phyloP scores from a whole-genome alignment of 2,888 invertebrate species.

The Caenorhabditis virilis region DNA sequence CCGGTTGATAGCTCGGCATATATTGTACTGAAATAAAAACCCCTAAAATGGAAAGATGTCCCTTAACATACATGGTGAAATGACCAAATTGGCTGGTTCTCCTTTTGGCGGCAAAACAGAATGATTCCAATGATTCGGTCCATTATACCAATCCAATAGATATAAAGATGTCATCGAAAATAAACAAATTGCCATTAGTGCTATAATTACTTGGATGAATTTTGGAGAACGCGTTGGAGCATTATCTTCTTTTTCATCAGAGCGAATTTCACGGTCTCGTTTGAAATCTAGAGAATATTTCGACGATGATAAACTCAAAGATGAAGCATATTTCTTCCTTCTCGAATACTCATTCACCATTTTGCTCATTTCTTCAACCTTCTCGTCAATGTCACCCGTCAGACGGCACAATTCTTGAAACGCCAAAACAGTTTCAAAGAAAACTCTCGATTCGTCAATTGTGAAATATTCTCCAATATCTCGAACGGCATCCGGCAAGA shows the following conservation, averaged over 20 bases:
- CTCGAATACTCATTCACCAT: slow-evolving; percentile 44
- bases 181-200: slow-evolving; percentile 92
- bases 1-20: slow-evolving; percentile 41
- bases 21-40: slow-evolving; percentile 12
- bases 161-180: slow-evolving; percentile 91
- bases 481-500: slow-evolving; percentile 88
- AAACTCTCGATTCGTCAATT: slow-evolving; percentile 96
- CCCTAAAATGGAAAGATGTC: neutral
- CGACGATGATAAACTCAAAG: slow-evolving; percentile 37
- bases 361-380: slow-evolving; percentile 74
- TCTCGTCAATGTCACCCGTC: slow-evolving; percentile 90
- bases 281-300: slow-evolving; percentile 49
- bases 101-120: slow-evolving; percentile 10
- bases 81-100: slow-evolving; percentile 25
- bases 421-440: slow-evolving; percentile 97
- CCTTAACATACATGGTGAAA: slow-evolving; percentile 20
- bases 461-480: slow-evolving; percentile 89
- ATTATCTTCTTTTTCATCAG: neutral
- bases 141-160: slow-evolving; percentile 84
- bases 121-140: slow-evolving; percentile 32
- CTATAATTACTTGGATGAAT: slow-evolving; percentile 81
- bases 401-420: slow-evolving; percentile 95
- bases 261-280: slow-evolving; percentile 9
- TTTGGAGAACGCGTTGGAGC: neutral
- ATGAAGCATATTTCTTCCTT: slow-evolving; percentile 43